Conservation (phyloP, 2,888 invertebrate genomes). For the Cotesia congregata region DNA sequence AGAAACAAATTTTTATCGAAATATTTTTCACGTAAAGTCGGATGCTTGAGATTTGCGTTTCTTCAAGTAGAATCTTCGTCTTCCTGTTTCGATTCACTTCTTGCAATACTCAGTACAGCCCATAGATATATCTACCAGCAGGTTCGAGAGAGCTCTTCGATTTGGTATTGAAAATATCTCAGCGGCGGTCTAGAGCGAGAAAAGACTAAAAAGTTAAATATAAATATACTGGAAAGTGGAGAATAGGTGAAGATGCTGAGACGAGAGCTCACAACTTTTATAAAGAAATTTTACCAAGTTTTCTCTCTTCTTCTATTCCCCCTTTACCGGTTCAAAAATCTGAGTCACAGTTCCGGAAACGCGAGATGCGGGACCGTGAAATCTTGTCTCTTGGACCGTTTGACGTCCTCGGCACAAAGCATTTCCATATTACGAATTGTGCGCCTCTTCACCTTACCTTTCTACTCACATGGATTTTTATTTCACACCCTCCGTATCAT, state of each 20-base stretch:
- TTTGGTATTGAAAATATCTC: neutral
- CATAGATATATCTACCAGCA: neutral
- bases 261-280: constrained; percentile 26
- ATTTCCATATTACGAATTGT: constrained; percentile 33
- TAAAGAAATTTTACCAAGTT: constrained; percentile 45
- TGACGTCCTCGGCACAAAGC: constrained; percentile 7
- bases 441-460: too few species aligned
- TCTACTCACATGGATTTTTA: neutral
- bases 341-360: constrained; percentile 18
- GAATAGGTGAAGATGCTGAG: neutral
- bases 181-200: neutral
- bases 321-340: neutral
- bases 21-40: neutral
- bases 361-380: constrained; percentile 29
- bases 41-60: neutral
- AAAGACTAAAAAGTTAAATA: constrained; percentile 4
- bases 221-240: neutral
- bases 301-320: neutral
- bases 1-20: neutral
- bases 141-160: too few species aligned
- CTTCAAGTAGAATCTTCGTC: neutral
- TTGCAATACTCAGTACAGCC: neutral
- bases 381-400: constrained; percentile 16
- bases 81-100: constrained; percentile 9
- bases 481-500: neutral